phyloP scores from a whole-genome alignment of 2,888 invertebrate genomes.

The Clepsis dumicolana region DNA sequence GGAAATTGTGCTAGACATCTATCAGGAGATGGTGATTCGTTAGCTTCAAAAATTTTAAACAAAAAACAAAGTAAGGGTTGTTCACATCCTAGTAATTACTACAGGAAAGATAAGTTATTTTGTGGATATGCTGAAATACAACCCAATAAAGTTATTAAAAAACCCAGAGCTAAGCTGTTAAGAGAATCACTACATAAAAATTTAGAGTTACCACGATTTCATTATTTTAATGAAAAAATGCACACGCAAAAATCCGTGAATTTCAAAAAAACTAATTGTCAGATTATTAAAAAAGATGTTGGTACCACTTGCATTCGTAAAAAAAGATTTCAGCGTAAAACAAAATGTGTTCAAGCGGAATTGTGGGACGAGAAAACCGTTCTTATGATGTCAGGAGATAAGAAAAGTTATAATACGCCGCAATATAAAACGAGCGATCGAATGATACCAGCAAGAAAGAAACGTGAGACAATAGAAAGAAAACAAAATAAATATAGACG shows the following conservation, averaged over 20 bases:
- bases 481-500: background rate
- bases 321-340: background rate
- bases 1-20: background rate
- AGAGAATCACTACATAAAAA: background rate
- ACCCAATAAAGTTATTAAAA: background rate
- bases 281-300: background rate
- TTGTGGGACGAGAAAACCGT: background rate
- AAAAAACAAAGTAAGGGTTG: background rate
- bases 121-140: background rate
- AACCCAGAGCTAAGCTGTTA: background rate
- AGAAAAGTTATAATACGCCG: background rate
- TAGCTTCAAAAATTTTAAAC: background rate
- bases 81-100: background rate
- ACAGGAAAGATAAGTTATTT: background rate
- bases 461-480: background rate
- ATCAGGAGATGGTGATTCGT: background rate
- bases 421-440: background rate
- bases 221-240: background rate
- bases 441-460: background rate
- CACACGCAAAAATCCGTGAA: background rate
- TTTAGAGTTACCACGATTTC: background rate
- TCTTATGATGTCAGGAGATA: background rate
- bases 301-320: background rate
- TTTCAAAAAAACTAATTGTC: background rate
- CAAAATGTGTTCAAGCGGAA: slow-evolving; percentile 1